These are phyloP conservation scores for Cliona cf. orientalis DNA, from an alignment of 37 sponge, comb jelly and placozoan genomes.

Conservation along the genomic window DNA sequence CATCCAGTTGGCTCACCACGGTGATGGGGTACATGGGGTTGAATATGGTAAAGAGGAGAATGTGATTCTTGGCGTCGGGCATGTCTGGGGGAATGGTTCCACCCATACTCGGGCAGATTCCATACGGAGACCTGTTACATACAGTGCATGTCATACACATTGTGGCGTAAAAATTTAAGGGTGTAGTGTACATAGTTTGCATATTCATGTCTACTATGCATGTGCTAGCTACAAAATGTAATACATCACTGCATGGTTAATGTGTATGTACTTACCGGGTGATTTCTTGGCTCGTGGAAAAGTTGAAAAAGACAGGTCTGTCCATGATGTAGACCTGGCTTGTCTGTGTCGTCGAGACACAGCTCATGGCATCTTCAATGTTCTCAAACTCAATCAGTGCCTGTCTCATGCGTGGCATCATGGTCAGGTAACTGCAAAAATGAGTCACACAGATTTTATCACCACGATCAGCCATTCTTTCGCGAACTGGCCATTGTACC, in stretches of 20 bases:
- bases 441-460: no score
- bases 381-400: conserved; percentile 91
- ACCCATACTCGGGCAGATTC: conserved; percentile 54
- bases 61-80: conserved; percentile 66
- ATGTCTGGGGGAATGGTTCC: not conserved
- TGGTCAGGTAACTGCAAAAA: conserved; percentile 80
- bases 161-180: no score
- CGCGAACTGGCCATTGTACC: conserved; percentile 50
- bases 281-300: conserved; percentile 89
- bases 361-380: conserved; percentile 69
- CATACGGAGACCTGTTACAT: conserved; percentile 87
- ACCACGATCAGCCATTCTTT: no score
- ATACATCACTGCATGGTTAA: no score
- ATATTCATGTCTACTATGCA: no score
- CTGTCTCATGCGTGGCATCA: conserved; percentile 91
- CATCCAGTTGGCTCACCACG: conserved; percentile 63
- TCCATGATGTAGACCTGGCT: conserved; percentile 86
- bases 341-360: conserved; percentile 58
- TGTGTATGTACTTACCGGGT: conserved; percentile 60
- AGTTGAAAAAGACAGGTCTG: conserved; percentile 91
- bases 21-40: conserved; percentile 92
- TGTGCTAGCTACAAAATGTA: no score
- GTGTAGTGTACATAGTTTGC: no score
- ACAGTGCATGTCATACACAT: no score
- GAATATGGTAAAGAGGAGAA: conserved; percentile 91